phyloP scores from a whole-genome alignment of 2,797 vertebrate genomes.

The Tapera naevia region DNA sequence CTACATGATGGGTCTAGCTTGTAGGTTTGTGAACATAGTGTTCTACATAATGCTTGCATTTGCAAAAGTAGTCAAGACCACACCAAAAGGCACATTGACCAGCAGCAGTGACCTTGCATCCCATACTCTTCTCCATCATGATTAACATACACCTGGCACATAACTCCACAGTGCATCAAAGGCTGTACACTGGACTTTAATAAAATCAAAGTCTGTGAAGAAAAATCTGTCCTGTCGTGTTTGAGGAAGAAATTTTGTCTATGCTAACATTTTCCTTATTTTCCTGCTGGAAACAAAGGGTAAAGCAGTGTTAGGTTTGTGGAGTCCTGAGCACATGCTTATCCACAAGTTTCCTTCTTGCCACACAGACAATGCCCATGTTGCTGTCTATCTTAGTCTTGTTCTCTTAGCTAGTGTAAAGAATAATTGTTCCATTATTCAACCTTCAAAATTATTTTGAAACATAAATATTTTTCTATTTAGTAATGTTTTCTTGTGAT shows the following conservation, averaged over 20 bases:
- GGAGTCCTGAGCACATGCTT: background rate
- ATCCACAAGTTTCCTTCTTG: background rate
- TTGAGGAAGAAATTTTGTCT: background rate
- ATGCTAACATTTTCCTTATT: background rate
- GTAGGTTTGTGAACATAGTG: background rate
- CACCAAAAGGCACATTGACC: background rate
- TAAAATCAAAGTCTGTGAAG: background rate
- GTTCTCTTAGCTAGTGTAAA: background rate
- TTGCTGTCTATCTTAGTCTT: background rate
- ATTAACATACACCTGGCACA: accelerated
- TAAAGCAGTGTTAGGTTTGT: background rate
- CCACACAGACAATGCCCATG: accelerated
- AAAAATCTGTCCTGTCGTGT: background rate
- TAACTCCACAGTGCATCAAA: background rate
- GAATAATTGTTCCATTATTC: background rate
- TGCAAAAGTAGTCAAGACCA: background rate
- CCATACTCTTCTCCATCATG: background rate
- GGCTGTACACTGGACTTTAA: background rate
- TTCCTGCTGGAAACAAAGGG: background rate
- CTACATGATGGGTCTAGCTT: background rate
- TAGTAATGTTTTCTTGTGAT: background rate
- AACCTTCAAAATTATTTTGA: background rate
- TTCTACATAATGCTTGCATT: background rate
- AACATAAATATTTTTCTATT: background rate
- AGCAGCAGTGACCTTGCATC: background rate